Evolutionary conservation across 2,888 invertebrate genomes (phyloP).

Genomic region (Apotomis betuletana): DNA sequence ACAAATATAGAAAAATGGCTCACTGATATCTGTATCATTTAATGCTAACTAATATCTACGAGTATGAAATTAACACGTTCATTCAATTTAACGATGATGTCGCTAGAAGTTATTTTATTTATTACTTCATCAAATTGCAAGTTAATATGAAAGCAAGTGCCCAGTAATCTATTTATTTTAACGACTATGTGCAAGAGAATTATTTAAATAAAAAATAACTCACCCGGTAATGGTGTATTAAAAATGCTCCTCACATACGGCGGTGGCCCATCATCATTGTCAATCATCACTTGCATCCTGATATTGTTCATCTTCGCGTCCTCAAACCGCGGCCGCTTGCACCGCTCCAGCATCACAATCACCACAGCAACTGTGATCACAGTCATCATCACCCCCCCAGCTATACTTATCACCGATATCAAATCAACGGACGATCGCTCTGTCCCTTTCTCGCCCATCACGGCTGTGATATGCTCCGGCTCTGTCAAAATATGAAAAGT

Average conservation of each 20-base stretch:
- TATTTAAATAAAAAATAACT: constrained; percentile 40
- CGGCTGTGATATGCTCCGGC: constrained; percentile 81
- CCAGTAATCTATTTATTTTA: too few relatives aligned
- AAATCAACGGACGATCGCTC: constrained; percentile 73
- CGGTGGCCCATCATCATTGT: constrained; percentile 73
- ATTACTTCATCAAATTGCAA: too few relatives aligned
- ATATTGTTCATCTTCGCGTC: constrained; percentile 75
- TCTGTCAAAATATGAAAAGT: constrained; percentile 83
- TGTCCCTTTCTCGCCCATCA: constrained; percentile 74
- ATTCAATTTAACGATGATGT: too few relatives aligned
- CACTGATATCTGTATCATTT: too few relatives aligned
- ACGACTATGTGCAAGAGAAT: too few relatives aligned
- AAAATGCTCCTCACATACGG: constrained; percentile 83
- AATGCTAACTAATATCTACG: too few relatives aligned
- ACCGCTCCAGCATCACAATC: constrained; percentile 78
- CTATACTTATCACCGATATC: constrained; percentile 79
- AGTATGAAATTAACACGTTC: too few relatives aligned
- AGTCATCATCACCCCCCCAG: constrained; percentile 79
- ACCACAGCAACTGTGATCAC: constrained; percentile 78
- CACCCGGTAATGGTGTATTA: constrained; percentile 83
- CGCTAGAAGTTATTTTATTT: too few relatives aligned
- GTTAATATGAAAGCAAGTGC: too few relatives aligned
- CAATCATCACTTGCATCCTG: constrained; percentile 76
- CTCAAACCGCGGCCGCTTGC: constrained; percentile 71
- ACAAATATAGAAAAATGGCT: too few relatives aligned